phyloP scores from a whole-genome alignment of 2,113 vertebrate species.

The Saimiri boliviensis region DNA sequence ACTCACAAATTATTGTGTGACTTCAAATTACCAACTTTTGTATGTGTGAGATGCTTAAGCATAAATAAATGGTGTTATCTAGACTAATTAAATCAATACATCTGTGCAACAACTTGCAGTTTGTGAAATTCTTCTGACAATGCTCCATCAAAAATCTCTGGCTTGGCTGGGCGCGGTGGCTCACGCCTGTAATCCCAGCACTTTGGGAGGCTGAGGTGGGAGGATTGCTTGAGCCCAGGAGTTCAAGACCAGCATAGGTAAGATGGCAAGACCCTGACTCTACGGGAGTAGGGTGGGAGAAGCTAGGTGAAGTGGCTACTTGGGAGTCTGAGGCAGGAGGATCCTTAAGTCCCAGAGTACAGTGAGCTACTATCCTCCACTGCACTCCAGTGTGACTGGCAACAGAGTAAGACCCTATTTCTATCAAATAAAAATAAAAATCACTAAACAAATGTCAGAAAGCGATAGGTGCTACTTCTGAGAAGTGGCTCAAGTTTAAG shows the following conservation, averaged over 20 bases:
- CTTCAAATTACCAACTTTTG: slow-evolving; percentile 83
- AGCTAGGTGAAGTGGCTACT: no score
- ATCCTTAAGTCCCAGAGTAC: no score
- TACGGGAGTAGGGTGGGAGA: no score
- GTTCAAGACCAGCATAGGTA: no score
- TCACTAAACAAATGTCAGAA: not conserved
- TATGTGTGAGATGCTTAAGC: slow-evolving; percentile 85
- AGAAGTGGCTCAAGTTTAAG: not conserved
- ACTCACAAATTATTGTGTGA: slow-evolving; percentile 86
- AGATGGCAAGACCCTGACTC: no score
- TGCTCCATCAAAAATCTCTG: slow-evolving; percentile 65
- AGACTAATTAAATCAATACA: slow-evolving; percentile 85
- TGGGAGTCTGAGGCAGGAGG: no score
- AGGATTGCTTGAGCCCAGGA: no score
- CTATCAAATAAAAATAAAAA: not conserved
- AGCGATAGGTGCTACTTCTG: not conserved
- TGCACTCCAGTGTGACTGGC: no score
- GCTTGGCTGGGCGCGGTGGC: not conserved
- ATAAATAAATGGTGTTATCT: slow-evolving; percentile 84
- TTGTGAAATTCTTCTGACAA: slow-evolving; percentile 76
- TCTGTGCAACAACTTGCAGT: slow-evolving; percentile 80
- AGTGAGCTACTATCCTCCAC: no score
- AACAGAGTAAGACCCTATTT: no score
- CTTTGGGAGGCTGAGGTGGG: no score
- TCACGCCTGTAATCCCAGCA: no score